Evolutionary conservation across 2,888 invertebrate species (phyloP).

Genomic region (Melikaiella ostensackeni): DNA sequence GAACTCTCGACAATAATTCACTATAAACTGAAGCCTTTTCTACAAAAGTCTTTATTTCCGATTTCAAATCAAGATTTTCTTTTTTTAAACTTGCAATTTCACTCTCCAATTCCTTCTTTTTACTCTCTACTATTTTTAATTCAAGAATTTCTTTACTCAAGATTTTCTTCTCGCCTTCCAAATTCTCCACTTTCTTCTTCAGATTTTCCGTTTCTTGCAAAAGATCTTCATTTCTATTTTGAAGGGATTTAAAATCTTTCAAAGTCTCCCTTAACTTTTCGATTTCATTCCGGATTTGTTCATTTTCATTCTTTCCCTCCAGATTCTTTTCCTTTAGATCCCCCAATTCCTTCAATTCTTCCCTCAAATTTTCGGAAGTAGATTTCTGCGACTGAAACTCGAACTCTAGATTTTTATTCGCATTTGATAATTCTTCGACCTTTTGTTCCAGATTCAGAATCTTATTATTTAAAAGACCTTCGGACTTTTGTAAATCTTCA

Average conservation of each 20-base stretch:
- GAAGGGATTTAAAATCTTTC: slow-evolving; percentile 23
- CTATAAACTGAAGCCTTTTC: slow-evolving; percentile 44
- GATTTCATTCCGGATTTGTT: slow-evolving; percentile 42
- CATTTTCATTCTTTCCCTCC: slow-evolving; percentile 47
- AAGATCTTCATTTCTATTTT: slow-evolving; percentile 42
- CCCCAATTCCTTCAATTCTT: slow-evolving; percentile 41
- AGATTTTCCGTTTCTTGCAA: slow-evolving; percentile 44
- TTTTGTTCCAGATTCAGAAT: slow-evolving; percentile 35
- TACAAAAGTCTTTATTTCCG: slow-evolving; percentile 34
- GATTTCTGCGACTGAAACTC: not conserved
- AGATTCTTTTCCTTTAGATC: slow-evolving; percentile 25
- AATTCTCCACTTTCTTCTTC: slow-evolving; percentile 50
- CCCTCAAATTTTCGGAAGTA: slow-evolving; percentile 33
- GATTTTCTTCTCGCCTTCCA: slow-evolving; percentile 43
- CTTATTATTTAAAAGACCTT: slow-evolving; percentile 31
- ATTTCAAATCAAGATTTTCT: slow-evolving; percentile 46
- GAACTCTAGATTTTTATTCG: not conserved
- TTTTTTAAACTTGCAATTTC: slow-evolving; percentile 45
- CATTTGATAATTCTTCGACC: slow-evolving; percentile 1
- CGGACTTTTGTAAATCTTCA: slow-evolving; percentile 48
- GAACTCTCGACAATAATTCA: slow-evolving; percentile 44
- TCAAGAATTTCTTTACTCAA: slow-evolving; percentile 50
- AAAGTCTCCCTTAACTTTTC: slow-evolving; percentile 50
- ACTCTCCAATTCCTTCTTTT: slow-evolving; percentile 46
- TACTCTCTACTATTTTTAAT: slow-evolving; percentile 59